These are phyloP conservation scores for Drosophila bipectinata DNA, from an alignment of 1,140 invertebrate species.

Conservation along the genomic window DNA sequence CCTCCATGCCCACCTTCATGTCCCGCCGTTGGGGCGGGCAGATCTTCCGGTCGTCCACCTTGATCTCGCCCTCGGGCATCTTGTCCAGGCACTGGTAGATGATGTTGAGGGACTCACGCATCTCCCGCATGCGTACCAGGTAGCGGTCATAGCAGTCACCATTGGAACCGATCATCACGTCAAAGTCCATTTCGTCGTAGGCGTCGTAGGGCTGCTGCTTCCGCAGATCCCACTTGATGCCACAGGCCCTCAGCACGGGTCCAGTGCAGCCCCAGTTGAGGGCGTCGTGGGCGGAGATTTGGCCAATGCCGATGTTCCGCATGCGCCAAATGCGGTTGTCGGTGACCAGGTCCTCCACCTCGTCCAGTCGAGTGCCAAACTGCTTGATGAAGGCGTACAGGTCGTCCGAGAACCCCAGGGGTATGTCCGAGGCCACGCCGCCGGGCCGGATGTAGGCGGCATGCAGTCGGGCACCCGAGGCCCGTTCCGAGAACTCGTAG, in stretches of 20 bases:
- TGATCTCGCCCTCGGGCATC: constrained; percentile 93
- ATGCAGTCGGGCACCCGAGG: constrained; percentile 93
- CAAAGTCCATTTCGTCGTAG: constrained; percentile 93
- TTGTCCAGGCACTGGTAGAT: constrained; percentile 93
- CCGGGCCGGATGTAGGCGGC: constrained; percentile 94
- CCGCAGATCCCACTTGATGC: constrained; percentile 95
- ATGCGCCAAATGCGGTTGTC: constrained; percentile 92
- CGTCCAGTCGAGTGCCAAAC: constrained; percentile 91
- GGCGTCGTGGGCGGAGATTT: constrained; percentile 91
- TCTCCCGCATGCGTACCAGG: constrained; percentile 89
- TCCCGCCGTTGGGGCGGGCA: constrained; percentile 89
- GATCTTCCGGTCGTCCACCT: constrained; percentile 93
- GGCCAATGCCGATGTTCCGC: constrained; percentile 91
- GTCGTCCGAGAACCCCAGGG: constrained; percentile 93
- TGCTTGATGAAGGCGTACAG: constrained; percentile 90
- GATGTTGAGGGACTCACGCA: constrained; percentile 91
- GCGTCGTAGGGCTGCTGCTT: constrained; percentile 94
- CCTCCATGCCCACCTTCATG: constrained; percentile 96
- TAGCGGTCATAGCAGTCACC: constrained; percentile 93
- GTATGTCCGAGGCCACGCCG: constrained; percentile 91
- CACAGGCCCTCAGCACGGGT: constrained; percentile 91
- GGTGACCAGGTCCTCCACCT: constrained; percentile 93
- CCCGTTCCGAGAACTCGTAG: constrained; percentile 94
- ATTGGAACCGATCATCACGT: constrained; percentile 91
- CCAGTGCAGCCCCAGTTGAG: constrained; percentile 92